phyloP scores from a whole-genome alignment of 2,797 vertebrate genomes.

The Leptoclinus maculatus region DNA sequence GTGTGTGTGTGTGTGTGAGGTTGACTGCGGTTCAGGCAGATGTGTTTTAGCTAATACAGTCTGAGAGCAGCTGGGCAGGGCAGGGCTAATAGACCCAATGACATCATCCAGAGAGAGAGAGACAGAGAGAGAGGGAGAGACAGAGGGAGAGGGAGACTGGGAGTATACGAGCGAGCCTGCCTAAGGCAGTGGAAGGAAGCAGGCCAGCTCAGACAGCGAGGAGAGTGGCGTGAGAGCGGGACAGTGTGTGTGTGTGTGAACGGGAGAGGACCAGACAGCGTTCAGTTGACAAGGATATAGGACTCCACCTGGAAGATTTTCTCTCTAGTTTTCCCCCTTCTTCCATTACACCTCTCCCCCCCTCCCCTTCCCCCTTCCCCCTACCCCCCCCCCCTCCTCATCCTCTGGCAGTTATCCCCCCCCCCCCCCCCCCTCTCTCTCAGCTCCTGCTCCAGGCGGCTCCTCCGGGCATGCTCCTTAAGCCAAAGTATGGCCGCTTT shows the following conservation, averaged over 20 bases:
- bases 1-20: slow-evolving; percentile 38
- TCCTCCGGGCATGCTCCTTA: slow-evolving; percentile 92
- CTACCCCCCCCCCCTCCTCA: slow-evolving; percentile 42
- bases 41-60: slow-evolving; percentile 83
- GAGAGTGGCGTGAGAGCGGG: slow-evolving; percentile 75
- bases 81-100: slow-evolving; percentile 87
- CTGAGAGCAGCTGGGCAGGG: slow-evolving; percentile 84
- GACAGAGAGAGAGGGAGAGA: slow-evolving; percentile 32
- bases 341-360: slow-evolving; percentile 58
- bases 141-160: slow-evolving; percentile 56
- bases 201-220: slow-evolving; percentile 74
- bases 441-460: slow-evolving; percentile 77
- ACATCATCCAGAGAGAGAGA: slow-evolving; percentile 85
- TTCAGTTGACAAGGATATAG: slow-evolving; percentile 71
- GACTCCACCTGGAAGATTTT: slow-evolving; percentile 67
- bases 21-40: slow-evolving; percentile 70
- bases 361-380: slow-evolving; percentile 35
- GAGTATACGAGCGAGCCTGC: slow-evolving; percentile 63
- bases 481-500: slow-evolving; percentile 94
- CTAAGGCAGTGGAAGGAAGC: slow-evolving; percentile 67
- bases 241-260: slow-evolving; percentile 65
- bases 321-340: slow-evolving; percentile 54
- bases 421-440: slow-evolving; percentile 54
- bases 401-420: slow-evolving; percentile 65
- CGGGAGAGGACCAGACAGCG: slow-evolving; percentile 74